phyloP scores from a whole-genome alignment of 2,113 vertebrate species.

The Bothrops jararaca region DNA sequence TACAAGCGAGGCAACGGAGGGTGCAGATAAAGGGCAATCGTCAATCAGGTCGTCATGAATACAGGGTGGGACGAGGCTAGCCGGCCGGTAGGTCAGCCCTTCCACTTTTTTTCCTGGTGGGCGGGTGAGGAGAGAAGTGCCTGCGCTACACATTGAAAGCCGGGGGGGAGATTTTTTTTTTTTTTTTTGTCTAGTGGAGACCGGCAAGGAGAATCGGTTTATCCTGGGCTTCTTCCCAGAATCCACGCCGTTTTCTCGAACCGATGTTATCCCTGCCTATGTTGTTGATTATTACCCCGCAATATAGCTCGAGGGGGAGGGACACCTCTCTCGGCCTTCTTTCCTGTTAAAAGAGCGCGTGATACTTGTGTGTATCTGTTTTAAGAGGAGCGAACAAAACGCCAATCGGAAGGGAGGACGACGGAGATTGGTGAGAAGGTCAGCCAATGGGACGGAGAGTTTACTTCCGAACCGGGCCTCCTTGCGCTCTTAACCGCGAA shows the following conservation, averaged over 20 bases:
- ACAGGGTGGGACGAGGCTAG: neutral
- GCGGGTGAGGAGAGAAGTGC: neutral
- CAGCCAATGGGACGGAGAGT: slow-evolving; percentile 10
- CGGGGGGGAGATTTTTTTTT: neutral
- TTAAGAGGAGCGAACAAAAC: neutral
- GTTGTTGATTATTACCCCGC: neutral
- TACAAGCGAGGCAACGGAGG: neutral
- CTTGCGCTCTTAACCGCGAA: neutral
- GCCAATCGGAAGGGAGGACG: slow-evolving; percentile 17
- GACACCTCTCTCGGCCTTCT: neutral
- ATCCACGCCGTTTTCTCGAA: neutral
- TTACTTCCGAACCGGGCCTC: neutral
- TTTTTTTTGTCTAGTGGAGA: neutral
- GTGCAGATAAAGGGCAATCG: neutral
- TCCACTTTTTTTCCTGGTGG: neutral
- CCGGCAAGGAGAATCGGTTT: no score
- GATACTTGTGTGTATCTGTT: slow-evolving; percentile 22
- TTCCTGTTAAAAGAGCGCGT: slow-evolving; percentile 22
- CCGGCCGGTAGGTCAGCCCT: neutral
- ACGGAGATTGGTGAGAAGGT: neutral
- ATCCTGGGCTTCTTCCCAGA: neutral
- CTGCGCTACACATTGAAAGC: neutral
- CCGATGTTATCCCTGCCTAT: neutral
- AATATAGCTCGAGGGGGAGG: neutral
- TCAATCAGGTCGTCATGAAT: neutral